phyloP scores from a whole-genome alignment of 37 sponge, comb jelly and placozoan genomes.

The Lycopodina hypogea region DNA sequence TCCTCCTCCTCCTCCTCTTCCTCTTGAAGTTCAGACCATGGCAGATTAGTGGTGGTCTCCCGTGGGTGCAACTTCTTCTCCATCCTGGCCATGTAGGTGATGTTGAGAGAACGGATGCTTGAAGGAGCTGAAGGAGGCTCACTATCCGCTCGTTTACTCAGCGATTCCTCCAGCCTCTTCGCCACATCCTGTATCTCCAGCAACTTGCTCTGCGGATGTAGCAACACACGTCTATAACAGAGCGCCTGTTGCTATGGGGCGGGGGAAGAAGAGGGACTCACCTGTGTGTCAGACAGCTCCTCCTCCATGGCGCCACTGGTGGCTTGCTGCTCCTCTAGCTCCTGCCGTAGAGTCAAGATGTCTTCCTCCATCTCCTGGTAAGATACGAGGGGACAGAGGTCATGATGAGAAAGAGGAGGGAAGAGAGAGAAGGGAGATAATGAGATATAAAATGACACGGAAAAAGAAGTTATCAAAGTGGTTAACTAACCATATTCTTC shows the following conservation, averaged over 20 bases:
- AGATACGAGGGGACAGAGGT: neutral
- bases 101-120: neutral
- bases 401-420: neutral
- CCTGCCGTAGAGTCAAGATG: conserved; percentile 5
- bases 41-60: neutral
- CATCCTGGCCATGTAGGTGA: conserved; percentile 11
- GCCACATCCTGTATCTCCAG: conserved; percentile 38
- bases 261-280: neutral
- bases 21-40: neutral
- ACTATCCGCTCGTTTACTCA: conserved; percentile 20
- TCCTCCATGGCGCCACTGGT: conserved; percentile 24
- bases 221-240: neutral
- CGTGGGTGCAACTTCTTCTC: neutral
- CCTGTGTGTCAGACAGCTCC: conserved; percentile 45
- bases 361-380: conserved; percentile 34
- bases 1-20: neutral
- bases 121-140: conserved; percentile 7
- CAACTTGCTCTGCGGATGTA: conserved; percentile 15
- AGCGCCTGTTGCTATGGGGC: neutral
- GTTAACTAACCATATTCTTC: neutral
- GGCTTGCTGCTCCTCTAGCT: conserved; percentile 39
- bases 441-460: too few relatives aligned
- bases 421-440: neutral
- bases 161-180: conserved; percentile 19
- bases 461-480: neutral